Base-by-base conservation (phyloP, 1,140 invertebrate species). In the Portunus trituberculatus region DNA sequence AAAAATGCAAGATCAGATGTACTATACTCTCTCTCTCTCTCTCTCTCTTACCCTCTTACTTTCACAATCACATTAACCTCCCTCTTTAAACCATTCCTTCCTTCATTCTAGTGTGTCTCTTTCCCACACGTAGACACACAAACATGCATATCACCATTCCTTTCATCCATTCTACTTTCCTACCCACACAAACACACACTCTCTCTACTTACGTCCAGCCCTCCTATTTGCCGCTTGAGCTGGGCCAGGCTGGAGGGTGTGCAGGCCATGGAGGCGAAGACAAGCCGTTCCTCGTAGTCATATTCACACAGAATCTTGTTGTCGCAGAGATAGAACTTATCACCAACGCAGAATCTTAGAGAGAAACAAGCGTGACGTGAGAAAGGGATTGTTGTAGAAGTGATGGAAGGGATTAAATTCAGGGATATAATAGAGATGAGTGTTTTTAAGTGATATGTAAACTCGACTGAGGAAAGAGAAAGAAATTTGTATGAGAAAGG, bases 221-320 rank as follows among this genome's bases (percentile, higher is more conserved):
- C 96, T 96, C 90, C 96, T 96, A 98, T 98, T 97, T 99, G 98
- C 96, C 98, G 97, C 97, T 99, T 99, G 93, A 99, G 98, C 97
- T 99, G 98, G 86, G 98, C 98, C 83, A 99, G 97, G 82, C 98
- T 98, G 84, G 98, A 98, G 88, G 99, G 98, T 97, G 99, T 98
- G 97, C 98, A 98, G 46, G 98, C 98, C 98, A 99, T 98, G 96
- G 98, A 98, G 39, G 98, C 98, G 97, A 99, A 99, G 94, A 99
- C 98, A 97, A 99, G 97, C 96, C 98, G 97, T 97, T 99, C 99
- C 97, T 99, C 98, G 97, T 99, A 99, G 97, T 99, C 99, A 97
- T 99, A 99, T 97, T 99, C 98, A 97, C 99, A 99, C 0, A 99
- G 97, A 96, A 99, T 99, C 97, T 99, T 99, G 97, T 99, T 99